phyloP scores from a whole-genome alignment of 2,113 vertebrate species.

The Zosterops pallidus region DNA sequence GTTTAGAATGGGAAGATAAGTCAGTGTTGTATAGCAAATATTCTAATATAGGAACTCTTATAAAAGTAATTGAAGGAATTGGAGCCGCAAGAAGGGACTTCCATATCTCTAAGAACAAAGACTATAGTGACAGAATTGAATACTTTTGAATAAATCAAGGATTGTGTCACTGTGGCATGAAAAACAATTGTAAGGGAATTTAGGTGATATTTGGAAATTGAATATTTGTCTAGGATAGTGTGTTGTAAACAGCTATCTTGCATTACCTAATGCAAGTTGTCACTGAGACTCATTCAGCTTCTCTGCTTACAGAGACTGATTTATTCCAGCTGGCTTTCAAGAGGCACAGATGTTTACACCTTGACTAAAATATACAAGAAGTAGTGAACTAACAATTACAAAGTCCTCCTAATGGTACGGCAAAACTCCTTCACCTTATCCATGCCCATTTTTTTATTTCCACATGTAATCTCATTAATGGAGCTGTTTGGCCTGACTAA shows the following conservation, averaged over 20 bases:
- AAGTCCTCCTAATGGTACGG: neutral
- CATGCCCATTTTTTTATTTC: fast-evolving
- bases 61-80: neutral
- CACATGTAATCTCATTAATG: neutral
- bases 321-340: neutral
- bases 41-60: neutral
- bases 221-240: neutral
- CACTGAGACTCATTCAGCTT: neutral
- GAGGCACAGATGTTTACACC: neutral
- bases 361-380: neutral
- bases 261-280: neutral
- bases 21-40: neutral
- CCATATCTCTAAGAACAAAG: neutral
- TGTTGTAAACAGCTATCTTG: neutral
- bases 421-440: neutral
- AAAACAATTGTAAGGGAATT: neutral
- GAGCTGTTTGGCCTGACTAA: neutral
- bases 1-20: neutral
- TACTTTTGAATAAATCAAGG: neutral
- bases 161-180: neutral
- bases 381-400: neutral
- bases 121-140: neutral
- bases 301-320: neutral
- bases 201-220: neutral
- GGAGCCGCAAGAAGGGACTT: neutral